Percentiles rank a stretch among this genome's conserved stretches.
These are phyloP conservation scores for Pristionchus fissidentatus DNA, from an alignment of 2,888 invertebrate genomes.

Conservation along the genomic window DNA sequence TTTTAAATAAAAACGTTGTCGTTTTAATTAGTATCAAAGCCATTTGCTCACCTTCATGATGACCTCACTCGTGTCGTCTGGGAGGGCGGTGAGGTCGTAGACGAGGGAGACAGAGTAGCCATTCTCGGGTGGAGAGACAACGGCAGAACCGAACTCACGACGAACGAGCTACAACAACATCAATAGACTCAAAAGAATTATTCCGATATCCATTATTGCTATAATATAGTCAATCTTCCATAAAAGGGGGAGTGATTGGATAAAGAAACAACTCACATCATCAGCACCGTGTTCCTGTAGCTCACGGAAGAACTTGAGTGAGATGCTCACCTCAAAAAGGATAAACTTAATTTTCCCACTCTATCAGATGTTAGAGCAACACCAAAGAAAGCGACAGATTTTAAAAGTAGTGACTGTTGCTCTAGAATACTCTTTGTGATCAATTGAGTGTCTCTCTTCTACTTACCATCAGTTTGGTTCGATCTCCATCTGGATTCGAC, in stretches of 20 bases:
- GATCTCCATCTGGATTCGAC: slow-evolving; percentile 95
- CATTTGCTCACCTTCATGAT: slow-evolving; percentile 76
- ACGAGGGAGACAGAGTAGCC: slow-evolving; percentile 95
- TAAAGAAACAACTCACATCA: slow-evolving; percentile 79
- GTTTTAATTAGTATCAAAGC: background rate
- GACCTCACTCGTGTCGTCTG: slow-evolving; percentile 84
- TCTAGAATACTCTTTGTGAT: too few species aligned
- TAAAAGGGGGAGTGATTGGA: background rate
- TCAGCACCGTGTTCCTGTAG: slow-evolving; percentile 98
- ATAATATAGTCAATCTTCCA: background rate
- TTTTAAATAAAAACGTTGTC: background rate
- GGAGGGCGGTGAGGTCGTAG: slow-evolving; percentile 92
- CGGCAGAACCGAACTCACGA: slow-evolving; percentile 87
- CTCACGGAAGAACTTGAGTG: slow-evolving; percentile 94
- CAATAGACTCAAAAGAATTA: too few species aligned
- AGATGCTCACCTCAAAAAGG: slow-evolving; percentile 91
- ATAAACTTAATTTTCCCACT: background rate
- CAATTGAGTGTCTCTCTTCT: slow-evolving; percentile 8
- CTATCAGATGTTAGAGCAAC: background rate
- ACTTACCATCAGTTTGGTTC: slow-evolving; percentile 92
- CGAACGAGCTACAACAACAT: slow-evolving; percentile 83
- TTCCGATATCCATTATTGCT: too few species aligned
- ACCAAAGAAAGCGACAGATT: background rate
- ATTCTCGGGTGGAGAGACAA: slow-evolving; percentile 88
- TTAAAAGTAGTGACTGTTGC: background rate